Base-by-base conservation (phyloP, 2,113 vertebrate species). In the Orthochromis malagaraziensis region DNA sequence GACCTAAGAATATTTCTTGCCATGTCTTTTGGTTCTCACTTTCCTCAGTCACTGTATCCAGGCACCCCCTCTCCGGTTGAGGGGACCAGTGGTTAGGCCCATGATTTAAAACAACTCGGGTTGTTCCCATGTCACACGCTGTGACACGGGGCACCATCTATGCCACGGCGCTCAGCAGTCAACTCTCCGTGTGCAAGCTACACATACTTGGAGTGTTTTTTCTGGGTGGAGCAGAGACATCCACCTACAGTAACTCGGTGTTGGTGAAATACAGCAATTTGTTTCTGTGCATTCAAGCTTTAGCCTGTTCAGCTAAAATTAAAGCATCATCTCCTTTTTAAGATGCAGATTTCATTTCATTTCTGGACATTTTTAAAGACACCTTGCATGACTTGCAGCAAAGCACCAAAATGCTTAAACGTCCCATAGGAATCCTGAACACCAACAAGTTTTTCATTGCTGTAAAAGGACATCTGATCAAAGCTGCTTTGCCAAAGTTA, bases 11-110 rank as follows among this genome's bases (percentile, higher is more conserved):
- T 91, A 93, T 91, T 93, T 91, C 86, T 91, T 89, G 77, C 68
- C 9, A 6, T 89, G 92, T 91, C 89, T 55, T 88, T 89, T 88
- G 94, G 92, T 95, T 95, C 95, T 96, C 95, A 95, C 93, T 95
- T 94, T 90, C 89, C 85, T 87, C 85, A 85, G 90, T 90, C 88
- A 19, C 86, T 87, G 83, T 40, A 95, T 95, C 92, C 93, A 87
- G 83, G 81, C 86, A 73, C 82, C 89, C 87, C 54, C 65, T 51
- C 21, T 51, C 53, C 6, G 16, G 58, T 86, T 80, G 89, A 55
- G 91, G 75, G 87, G 91, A n/a, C 88, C 92, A 85, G 91, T 82
- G 90, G 89, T 94, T 90, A 86, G 94, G 84, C 80, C 86, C 29
- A 47, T 93, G 93, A 94, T 94, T 95, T 94, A 93, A 92, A 95